These are phyloP conservation scores for Xylocopa sonorina DNA, from an alignment of 1,140 invertebrate genomes.

Conservation along the genomic window DNA sequence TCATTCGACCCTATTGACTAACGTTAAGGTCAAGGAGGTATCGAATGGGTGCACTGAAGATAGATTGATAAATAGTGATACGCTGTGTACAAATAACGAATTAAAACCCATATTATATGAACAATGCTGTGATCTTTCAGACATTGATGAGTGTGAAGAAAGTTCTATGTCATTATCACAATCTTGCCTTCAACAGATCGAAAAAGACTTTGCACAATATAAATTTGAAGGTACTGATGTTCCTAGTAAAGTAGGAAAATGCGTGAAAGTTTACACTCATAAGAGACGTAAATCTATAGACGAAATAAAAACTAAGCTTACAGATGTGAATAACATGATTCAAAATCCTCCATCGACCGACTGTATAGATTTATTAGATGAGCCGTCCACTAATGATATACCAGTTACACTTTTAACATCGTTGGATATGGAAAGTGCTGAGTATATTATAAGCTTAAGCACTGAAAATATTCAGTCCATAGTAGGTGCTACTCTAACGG, in stretches of 20 bases:
- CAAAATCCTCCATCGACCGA: slow-evolving; percentile 67
- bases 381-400: slow-evolving; percentile 69
- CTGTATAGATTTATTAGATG: slow-evolving; percentile 76
- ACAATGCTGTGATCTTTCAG: slow-evolving; percentile 74
- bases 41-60: slow-evolving; percentile 21
- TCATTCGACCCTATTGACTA: slow-evolving; percentile 1
- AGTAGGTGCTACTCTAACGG: slow-evolving; percentile 62
- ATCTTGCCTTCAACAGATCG: slow-evolving; percentile 49
- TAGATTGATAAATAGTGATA: slow-evolving; percentile 32
- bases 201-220: slow-evolving; percentile 51
- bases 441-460: slow-evolving; percentile 75
- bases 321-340: slow-evolving; percentile 59
- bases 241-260: slow-evolving; percentile 73
- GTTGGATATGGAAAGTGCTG: slow-evolving; percentile 74
- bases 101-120: slow-evolving; percentile 65
- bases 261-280: slow-evolving; percentile 76
- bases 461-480: slow-evolving; percentile 74
- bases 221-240: slow-evolving; percentile 65
- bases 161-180: slow-evolving; percentile 42
- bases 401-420: slow-evolving; percentile 73
- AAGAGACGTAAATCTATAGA: slow-evolving; percentile 71
- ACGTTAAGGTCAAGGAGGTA: slow-evolving; percentile 39
- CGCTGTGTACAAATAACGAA: slow-evolving; percentile 37
- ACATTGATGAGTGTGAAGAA: slow-evolving; percentile 55
- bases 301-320: slow-evolving; percentile 60